Conservation (phyloP, 2,113 vertebrate genomes). For the Circaetus gallicus region DNA sequence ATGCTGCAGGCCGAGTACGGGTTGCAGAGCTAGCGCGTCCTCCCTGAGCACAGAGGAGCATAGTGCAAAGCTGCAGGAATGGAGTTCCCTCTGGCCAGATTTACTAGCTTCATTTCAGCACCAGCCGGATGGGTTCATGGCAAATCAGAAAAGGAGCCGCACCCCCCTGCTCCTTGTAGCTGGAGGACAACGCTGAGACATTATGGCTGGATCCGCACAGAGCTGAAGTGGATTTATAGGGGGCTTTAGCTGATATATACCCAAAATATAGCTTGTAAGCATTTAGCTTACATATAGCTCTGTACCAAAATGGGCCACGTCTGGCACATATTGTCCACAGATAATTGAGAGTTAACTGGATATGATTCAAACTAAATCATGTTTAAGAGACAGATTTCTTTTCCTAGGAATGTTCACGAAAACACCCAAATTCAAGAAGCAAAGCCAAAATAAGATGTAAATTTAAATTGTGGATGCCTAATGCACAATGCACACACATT, state of each 20-base stretch:
- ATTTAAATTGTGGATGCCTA: background rate
- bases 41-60: background rate
- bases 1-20: accelerated
- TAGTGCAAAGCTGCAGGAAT: background rate
- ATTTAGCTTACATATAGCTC: background rate
- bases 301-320: background rate
- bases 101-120: background rate
- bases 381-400: background rate
- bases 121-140: background rate
- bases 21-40: accelerated
- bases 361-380: background rate
- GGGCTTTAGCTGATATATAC: background rate
- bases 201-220: background rate
- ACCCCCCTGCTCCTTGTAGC: background rate
- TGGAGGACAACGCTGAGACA: background rate
- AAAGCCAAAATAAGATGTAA: background rate
- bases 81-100: accelerated
- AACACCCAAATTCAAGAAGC: background rate
- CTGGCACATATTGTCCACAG: background rate
- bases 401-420: background rate
- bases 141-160: background rate
- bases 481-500: background rate
- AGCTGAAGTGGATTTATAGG: background rate
- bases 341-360: background rate
- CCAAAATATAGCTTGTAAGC: background rate